phyloP scores from a whole-genome alignment of 1,140 invertebrate genomes.

The Conus betulinus region DNA sequence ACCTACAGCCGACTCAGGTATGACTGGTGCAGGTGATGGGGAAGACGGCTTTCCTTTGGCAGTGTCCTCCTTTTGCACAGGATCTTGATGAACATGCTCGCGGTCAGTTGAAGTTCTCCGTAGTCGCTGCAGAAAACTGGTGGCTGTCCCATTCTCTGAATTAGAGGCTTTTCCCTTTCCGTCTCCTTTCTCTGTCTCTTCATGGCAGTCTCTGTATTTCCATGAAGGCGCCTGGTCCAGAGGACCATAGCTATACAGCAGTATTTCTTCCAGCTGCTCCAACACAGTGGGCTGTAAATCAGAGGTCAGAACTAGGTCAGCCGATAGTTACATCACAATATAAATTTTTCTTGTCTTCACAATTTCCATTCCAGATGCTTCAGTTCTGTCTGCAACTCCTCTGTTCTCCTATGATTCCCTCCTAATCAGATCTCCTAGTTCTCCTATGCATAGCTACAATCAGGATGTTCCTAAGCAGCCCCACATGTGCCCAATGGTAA shows the following conservation, averaged over 20 bases:
- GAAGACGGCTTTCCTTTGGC: neutral
- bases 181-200: constrained; percentile 1
- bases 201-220: constrained; percentile 39
- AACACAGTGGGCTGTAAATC: constrained; percentile 39
- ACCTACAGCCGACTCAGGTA: neutral
- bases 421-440: no score
- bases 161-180: neutral
- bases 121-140: neutral
- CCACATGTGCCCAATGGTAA: no score
- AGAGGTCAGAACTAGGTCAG: neutral
- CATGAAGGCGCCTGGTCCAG: constrained; percentile 49
- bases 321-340: no score
- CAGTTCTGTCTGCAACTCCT: no score
- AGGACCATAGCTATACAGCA: constrained; percentile 52
- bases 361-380: no score
- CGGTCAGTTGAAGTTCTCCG: neutral
- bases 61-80: neutral
- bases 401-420: no score
- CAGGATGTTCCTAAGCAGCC: no score
- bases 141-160: constrained; percentile 12
- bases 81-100: neutral
- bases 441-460: no score
- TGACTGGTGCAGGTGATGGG: neutral
- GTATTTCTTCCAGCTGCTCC: constrained; percentile 41
- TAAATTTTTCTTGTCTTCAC: no score